phyloP scores from a whole-genome alignment of 2,888 invertebrate genomes.

The Drosophila paracracens region DNA sequence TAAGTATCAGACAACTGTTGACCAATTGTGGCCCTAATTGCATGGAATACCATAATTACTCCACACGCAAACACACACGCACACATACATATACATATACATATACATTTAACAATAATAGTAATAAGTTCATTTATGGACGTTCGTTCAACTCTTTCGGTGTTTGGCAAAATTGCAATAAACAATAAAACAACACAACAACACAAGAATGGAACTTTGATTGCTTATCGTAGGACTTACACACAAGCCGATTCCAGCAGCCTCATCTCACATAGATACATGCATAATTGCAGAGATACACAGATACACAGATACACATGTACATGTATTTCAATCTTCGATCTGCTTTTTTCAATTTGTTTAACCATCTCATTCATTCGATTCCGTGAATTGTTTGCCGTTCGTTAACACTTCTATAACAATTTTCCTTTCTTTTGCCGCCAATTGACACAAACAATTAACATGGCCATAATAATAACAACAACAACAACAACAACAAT shows the following conservation, averaged over 20 bases:
- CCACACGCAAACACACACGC: not conserved
- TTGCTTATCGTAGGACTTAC: constrained; percentile 69
- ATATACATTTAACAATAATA: constrained; percentile 9
- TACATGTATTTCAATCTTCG: not conserved
- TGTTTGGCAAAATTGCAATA: constrained; percentile 74
- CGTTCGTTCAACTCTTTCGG: constrained; percentile 46
- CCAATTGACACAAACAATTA: constrained; percentile 74
- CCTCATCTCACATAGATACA: not conserved
- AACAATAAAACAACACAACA: constrained; percentile 48
- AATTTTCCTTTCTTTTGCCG: constrained; percentile 56
- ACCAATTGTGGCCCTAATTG: constrained; percentile 74
- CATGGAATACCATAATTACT: constrained; percentile 54
- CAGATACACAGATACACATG: not conserved
- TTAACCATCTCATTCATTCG: constrained; percentile 46
- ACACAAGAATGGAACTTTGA: constrained; percentile 63
- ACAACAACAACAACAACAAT: constrained; percentile 38
- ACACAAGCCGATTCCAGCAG: constrained; percentile 39
- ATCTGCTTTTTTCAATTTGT: constrained; percentile 34
- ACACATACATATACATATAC: not conserved
- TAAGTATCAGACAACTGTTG: constrained; percentile 87
- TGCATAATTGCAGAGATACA: not conserved
- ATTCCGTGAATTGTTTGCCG: constrained; percentile 64
- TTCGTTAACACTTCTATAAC: constrained; percentile 64
- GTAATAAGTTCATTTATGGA: constrained; percentile 29
- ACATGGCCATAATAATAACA: constrained; percentile 62